phyloP scores from a whole-genome alignment of 2,888 invertebrate genomes.

The Vannuccia rotundouncinata region DNA sequence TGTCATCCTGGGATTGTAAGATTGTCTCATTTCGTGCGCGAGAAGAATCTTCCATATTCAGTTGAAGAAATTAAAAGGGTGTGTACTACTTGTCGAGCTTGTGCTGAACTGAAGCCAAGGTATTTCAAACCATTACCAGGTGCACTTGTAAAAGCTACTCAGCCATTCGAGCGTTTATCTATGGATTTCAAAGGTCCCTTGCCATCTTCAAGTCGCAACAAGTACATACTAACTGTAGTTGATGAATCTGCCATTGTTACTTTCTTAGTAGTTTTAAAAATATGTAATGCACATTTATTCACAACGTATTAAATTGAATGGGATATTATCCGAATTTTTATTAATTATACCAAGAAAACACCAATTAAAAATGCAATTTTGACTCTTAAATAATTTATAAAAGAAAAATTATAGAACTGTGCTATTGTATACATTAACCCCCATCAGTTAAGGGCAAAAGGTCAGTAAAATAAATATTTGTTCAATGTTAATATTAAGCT shows the following conservation, averaged over 20 bases:
- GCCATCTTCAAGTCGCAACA: constrained; percentile 24
- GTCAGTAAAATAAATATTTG: too few species aligned
- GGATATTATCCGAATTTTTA: too few species aligned
- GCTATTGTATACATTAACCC: too few species aligned
- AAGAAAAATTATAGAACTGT: too few species aligned
- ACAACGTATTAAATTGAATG: neutral
- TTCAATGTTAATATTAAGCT: too few species aligned
- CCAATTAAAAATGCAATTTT: too few species aligned
- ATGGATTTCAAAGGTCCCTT: constrained; percentile 22
- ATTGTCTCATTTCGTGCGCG: constrained; percentile 21
- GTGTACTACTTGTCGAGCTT: constrained; percentile 23
- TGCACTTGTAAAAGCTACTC: constrained; percentile 15
- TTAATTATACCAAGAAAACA: too few species aligned
- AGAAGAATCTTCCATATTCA: constrained; percentile 18
- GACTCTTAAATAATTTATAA: too few species aligned
- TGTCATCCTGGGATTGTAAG: constrained; percentile 22
- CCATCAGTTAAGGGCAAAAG: too few species aligned
- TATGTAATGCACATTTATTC: neutral
- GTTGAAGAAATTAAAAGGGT: constrained; percentile 24
- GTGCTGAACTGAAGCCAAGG: constrained; percentile 21
- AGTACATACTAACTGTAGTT: constrained; percentile 24
- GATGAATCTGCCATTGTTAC: neutral
- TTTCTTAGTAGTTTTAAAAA: neutral
- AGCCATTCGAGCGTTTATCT: constrained; percentile 21
- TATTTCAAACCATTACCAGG: constrained; percentile 26